Evolutionary conservation across 2,113 vertebrate species (phyloP).

Genomic region (Aldabrachelys gigantea): DNA sequence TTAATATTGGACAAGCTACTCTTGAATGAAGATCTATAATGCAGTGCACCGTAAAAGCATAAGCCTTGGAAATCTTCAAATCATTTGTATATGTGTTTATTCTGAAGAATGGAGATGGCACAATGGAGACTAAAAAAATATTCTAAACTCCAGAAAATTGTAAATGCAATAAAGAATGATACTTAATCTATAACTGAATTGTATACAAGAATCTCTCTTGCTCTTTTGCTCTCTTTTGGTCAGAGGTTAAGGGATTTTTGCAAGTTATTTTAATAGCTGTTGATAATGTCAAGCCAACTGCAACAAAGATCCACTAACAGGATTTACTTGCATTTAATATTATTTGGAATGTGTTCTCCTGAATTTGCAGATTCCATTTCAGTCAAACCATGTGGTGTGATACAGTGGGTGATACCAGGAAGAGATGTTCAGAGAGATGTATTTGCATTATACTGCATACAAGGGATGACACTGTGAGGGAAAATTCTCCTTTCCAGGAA

Average conservation of each 20-base stretch:
- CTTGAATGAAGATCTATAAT: not conserved
- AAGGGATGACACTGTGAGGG: not conserved
- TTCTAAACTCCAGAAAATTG: not conserved
- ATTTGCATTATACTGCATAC: not conserved
- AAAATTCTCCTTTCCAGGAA: not conserved
- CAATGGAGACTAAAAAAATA: not conserved
- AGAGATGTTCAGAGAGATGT: not conserved
- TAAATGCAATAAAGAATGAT: slow-evolving; percentile 17
- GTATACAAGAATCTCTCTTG: not conserved
- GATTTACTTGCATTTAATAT: slow-evolving; percentile 13
- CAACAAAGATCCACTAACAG: not conserved
- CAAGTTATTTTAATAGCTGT: slow-evolving; percentile 21
- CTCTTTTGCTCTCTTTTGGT: slow-evolving; percentile 2
- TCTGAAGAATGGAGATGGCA: not conserved
- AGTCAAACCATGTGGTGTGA: not conserved
- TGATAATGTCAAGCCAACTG: not conserved
- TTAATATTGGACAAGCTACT: not conserved
- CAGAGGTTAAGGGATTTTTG: slow-evolving; percentile 34
- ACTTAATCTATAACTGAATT: slow-evolving; percentile 16
- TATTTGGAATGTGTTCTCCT: slow-evolving; percentile 2
- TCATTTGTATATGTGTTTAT: not conserved
- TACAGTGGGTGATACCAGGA: not conserved
- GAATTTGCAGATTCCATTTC: not conserved
- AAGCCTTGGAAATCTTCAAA: not conserved
- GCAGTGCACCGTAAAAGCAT: not conserved